Conservation (phyloP, 2,888 invertebrate species). For the Erynnis tages region DNA sequence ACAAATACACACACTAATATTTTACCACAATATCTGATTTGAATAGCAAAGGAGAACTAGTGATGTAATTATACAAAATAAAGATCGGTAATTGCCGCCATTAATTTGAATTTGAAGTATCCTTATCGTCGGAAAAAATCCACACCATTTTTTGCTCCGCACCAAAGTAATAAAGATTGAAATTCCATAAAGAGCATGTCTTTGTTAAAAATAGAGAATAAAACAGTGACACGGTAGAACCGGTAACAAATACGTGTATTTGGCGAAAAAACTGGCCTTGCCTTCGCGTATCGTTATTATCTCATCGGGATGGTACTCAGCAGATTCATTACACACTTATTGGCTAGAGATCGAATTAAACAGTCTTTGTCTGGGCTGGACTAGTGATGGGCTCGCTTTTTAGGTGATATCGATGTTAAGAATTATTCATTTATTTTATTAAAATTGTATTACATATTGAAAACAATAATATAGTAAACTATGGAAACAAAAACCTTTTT, state of each 20-base stretch:
- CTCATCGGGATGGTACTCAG: constrained; percentile 68
- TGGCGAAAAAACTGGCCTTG: constrained; percentile 60
- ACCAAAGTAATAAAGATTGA: constrained; percentile 26
- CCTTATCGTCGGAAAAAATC: constrained; percentile 3
- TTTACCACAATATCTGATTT: too few species aligned
- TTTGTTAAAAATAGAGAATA: constrained; percentile 41
- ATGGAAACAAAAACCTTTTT: too few species aligned
- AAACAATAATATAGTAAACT: too few species aligned
- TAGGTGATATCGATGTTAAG: constrained; percentile 7
- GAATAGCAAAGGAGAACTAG: constrained; percentile 20
- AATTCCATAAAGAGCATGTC: constrained; percentile 25
- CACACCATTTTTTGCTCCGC: constrained; percentile 23
- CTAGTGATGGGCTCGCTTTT: constrained; percentile 47
- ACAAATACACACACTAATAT: background rate
- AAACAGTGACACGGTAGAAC: constrained; percentile 69
- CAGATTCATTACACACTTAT: constrained; percentile 78
- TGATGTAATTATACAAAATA: constrained; percentile 41
- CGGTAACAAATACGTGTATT: constrained; percentile 71
- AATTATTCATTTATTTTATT: background rate
- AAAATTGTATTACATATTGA: too few species aligned
- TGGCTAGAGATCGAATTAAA: constrained; percentile 72
- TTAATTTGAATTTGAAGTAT: constrained; percentile 13
- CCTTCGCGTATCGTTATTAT: constrained; percentile 71
- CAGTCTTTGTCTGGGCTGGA: constrained; percentile 58
- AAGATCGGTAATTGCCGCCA: constrained; percentile 33